Conservation (phyloP, 2,888 invertebrate genomes). For the Taphrorychus bicolor region DNA sequence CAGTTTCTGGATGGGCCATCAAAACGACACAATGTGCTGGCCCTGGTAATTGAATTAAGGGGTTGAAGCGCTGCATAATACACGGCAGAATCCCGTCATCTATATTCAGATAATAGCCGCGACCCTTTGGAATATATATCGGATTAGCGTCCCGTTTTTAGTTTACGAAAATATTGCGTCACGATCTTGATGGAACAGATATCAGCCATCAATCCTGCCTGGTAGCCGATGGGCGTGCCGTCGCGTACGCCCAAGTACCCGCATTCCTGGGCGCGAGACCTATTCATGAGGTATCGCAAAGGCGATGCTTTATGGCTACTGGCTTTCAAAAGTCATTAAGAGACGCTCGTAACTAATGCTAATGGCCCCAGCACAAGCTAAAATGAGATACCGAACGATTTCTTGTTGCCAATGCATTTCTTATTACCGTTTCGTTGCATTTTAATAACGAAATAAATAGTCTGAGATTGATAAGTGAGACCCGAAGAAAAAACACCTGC, state of each 20-base stretch:
- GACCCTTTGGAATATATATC: slow-evolving; percentile 17
- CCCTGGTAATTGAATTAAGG: slow-evolving; percentile 61
- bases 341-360: slow-evolving; percentile 42
- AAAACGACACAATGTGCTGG: slow-evolving; percentile 51
- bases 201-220: slow-evolving; percentile 21
- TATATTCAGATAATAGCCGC: slow-evolving; percentile 55
- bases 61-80: slow-evolving; percentile 58
- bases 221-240: slow-evolving; percentile 29
- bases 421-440: slow-evolving; percentile 40
- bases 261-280: slow-evolving; percentile 36
- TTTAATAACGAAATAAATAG: slow-evolving; percentile 45
- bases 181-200: slow-evolving; percentile 13
- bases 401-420: slow-evolving; percentile 39
- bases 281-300: slow-evolving; percentile 36
- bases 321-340: slow-evolving; percentile 44
- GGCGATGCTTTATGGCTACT: slow-evolving; percentile 43
- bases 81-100: slow-evolving; percentile 57
- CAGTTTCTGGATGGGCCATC: slow-evolving; percentile 1
- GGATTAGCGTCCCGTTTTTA: neutral
- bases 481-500: slow-evolving; percentile 9
- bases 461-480: slow-evolving; percentile 32
- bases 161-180: neutral
- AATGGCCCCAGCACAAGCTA: slow-evolving; percentile 37
- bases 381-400: slow-evolving; percentile 39
- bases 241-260: slow-evolving; percentile 23